Evolutionary conservation across 2,113 vertebrate species (phyloP), one percentile per base, ranked within the genome.

Genomic region (Trichechus manatus): DNA sequence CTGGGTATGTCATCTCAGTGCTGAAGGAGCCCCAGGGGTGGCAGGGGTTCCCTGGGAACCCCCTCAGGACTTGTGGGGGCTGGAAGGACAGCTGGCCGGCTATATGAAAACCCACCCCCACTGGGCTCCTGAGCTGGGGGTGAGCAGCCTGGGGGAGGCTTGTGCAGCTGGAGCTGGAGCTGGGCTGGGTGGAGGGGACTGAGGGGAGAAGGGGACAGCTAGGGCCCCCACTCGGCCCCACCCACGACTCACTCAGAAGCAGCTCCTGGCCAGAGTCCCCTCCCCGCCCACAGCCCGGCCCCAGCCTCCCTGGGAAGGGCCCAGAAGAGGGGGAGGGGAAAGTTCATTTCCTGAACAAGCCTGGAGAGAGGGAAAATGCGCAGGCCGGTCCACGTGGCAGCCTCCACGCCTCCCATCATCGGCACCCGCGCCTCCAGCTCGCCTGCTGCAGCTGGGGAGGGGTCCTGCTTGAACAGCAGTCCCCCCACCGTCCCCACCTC

Each of bases 321-420:
- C 93, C 96, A 91, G 93, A 87, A n/a, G 20, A 56, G 88, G 84
- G 81, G 95, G 89, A 87, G 61, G 56, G 39, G 36, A 39, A 64
- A 8, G 42, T 15, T 39, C 92, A n/a, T 64, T 96, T 97, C 96
- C 93, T 84, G 96, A 90, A 13, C 72, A 10, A 1, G 80, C 64
- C 1, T 3, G 50, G 86, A 59, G 33, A 10, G 9, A 9, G 27
- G 77, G 36, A 31, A 1, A 68, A 53, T 0, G 13, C 1, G 1
- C 23, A 31, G 77, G 42, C 47, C 1, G 33, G 2, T 79, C 97
- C 97, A 94, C 85, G 83, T 98, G 97, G 96, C 96, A 42, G 42
- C 2, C 23, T 68, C 63, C 0, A 1, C 0, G 66, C 78, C 77
- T 1, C 0, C 27, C 25, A 11, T 56, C 13, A 17, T 11, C 53